These are phyloP conservation scores for Chrysomallon squamiferum DNA, from an alignment of 1,140 invertebrate species.

Conservation along the genomic window DNA sequence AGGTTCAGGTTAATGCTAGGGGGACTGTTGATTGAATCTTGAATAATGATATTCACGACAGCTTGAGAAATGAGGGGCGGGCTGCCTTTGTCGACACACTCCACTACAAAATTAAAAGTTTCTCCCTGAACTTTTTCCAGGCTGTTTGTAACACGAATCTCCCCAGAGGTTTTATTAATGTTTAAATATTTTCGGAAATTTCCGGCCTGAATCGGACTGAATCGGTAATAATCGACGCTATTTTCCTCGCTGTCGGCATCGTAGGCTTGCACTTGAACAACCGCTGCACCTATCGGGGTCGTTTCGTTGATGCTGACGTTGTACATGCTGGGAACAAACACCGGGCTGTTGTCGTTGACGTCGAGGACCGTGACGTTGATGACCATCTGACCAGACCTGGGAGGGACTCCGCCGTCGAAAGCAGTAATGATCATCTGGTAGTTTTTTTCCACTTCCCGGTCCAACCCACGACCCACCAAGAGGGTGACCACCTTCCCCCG, in stretches of 20 bases:
- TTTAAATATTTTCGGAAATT: slow-evolving; percentile 23
- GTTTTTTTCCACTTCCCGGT: slow-evolving; percentile 82
- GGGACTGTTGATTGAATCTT: slow-evolving; percentile 54
- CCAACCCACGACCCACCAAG: slow-evolving; percentile 61
- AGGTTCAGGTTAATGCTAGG: slow-evolving; percentile 51
- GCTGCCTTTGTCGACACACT: slow-evolving; percentile 36
- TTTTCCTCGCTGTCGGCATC: slow-evolving; percentile 94
- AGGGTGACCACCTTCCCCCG: slow-evolving; percentile 17
- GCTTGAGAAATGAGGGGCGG: slow-evolving; percentile 38
- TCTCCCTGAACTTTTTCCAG: slow-evolving; percentile 22
- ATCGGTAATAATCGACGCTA: slow-evolving; percentile 85
- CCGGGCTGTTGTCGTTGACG: slow-evolving; percentile 54
- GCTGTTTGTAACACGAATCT: slow-evolving; percentile 15
- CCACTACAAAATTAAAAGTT: slow-evolving; percentile 60
- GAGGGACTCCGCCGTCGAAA: slow-evolving; percentile 64
- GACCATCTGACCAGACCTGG: slow-evolving; percentile 16
- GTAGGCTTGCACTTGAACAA: slow-evolving; percentile 81
- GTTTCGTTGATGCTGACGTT: slow-evolving; percentile 79
- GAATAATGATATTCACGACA: slow-evolving; percentile 45
- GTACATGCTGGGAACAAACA: slow-evolving; percentile 67
- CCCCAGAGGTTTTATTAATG: slow-evolving; percentile 25
- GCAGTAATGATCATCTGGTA: slow-evolving; percentile 65
- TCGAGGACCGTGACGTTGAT: slow-evolving; percentile 67
- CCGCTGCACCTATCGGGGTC: slow-evolving; percentile 75
- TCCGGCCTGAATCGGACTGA: slow-evolving; percentile 16